phyloP scores from a whole-genome alignment of 2,797 vertebrate genomes.

The Sitta carolinensis region DNA sequence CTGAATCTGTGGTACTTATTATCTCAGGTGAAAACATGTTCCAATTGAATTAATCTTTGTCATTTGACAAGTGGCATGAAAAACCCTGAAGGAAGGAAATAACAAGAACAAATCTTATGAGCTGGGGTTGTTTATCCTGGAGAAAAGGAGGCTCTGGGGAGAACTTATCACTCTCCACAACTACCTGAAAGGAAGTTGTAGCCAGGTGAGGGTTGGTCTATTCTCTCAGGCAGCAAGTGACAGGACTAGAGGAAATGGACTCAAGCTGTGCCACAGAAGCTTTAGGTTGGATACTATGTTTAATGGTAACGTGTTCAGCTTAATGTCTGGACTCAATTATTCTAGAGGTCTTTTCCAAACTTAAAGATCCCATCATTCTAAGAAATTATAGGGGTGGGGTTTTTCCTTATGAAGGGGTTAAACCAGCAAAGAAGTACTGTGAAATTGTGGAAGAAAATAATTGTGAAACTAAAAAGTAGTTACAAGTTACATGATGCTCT shows the following conservation, averaged over 20 bases:
- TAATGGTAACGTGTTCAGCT: background rate
- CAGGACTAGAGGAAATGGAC: background rate
- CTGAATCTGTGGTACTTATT: background rate
- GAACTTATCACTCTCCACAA: background rate
- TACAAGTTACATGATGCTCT: background rate
- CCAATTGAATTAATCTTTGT: background rate
- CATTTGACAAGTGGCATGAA: background rate
- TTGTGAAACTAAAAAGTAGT: background rate
- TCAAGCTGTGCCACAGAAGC: background rate
- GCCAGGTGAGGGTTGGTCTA: background rate
- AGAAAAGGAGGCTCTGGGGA: background rate
- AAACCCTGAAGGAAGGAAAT: background rate
- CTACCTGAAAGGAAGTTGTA: background rate
- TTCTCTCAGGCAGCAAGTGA: background rate
- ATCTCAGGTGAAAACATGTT: background rate
- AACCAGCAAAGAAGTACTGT: background rate
- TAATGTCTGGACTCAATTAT: background rate
- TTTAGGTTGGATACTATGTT: background rate
- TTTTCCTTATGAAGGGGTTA: background rate
- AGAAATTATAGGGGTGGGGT: accelerated
- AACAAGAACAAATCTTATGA: background rate
- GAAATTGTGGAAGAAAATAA: background rate
- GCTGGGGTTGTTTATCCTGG: background rate
- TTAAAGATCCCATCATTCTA: background rate
- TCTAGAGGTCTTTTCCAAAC: background rate